Conservation (phyloP, 2,797 vertebrate species). For the Myiotriccus ornatus region DNA sequence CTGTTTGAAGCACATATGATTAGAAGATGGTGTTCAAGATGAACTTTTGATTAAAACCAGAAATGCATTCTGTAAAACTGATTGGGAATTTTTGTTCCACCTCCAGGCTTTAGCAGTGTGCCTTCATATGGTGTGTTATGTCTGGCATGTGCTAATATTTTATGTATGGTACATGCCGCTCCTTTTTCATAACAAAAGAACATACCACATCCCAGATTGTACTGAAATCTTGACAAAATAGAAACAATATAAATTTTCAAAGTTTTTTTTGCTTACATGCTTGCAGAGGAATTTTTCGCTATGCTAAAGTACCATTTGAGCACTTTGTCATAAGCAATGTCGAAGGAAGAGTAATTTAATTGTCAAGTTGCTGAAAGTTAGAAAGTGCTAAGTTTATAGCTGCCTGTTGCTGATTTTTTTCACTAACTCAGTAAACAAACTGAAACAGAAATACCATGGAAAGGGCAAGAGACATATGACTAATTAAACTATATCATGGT, state of each 20-base stretch:
- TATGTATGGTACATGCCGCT: not conserved
- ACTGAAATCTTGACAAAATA: not conserved
- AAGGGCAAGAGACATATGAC: not conserved
- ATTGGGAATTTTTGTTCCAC: not conserved
- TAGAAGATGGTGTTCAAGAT: not conserved
- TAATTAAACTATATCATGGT: not conserved
- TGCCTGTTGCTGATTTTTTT: not conserved
- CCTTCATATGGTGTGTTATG: not conserved
- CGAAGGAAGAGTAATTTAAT: not conserved
- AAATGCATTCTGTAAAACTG: not conserved
- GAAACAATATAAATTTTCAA: fast-evolving
- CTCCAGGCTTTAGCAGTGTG: not conserved
- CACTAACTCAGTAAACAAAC: not conserved
- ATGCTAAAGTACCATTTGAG: not conserved
- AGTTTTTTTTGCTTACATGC: not conserved
- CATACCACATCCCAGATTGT: not conserved
- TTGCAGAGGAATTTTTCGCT: not conserved
- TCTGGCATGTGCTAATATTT: not conserved
- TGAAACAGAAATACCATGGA: not conserved
- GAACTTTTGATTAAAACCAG: not conserved
- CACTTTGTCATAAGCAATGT: not conserved
- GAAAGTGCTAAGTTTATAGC: not conserved
- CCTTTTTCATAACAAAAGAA: not conserved
- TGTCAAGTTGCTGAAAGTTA: not conserved
- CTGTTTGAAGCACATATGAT: not conserved